phyloP scores from a whole-genome alignment of 2,113 vertebrate genomes.

The Damaliscus lunatus region DNA sequence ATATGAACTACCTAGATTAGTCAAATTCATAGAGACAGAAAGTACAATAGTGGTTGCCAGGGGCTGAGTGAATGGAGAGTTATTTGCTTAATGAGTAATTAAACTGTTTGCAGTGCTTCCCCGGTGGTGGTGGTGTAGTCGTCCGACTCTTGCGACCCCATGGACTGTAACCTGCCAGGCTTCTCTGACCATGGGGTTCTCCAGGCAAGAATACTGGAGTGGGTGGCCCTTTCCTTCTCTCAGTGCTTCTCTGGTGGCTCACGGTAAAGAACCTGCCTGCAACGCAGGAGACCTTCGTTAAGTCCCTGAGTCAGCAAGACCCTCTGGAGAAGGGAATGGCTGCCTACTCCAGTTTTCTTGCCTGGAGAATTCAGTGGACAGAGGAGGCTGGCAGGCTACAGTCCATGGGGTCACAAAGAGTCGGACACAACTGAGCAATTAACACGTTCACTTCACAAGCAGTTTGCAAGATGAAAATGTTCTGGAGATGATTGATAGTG shows the following conservation, averaged over 20 bases:
- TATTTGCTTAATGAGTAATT: not conserved
- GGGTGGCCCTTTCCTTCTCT: not conserved
- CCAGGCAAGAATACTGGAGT: not conserved
- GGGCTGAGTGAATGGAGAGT: not conserved
- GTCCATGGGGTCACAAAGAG: not conserved
- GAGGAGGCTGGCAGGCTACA: not conserved
- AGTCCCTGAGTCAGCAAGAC: not conserved
- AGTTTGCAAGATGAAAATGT: not conserved
- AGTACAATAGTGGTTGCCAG: not conserved
- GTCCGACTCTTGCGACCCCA: fast-evolving
- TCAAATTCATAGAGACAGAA: not conserved
- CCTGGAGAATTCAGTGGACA: not conserved
- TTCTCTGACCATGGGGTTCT: not conserved
- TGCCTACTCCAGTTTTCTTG: not conserved
- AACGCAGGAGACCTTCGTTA: not conserved
- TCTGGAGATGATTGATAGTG: not conserved
- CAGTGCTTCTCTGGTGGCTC: not conserved
- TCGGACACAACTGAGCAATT: not conserved
- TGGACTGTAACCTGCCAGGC: not conserved
- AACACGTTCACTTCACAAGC: not conserved
- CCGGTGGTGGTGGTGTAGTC: not conserved
- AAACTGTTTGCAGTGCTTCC: not conserved
- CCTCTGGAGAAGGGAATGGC: not conserved
- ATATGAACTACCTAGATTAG: not conserved
- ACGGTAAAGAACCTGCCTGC: not conserved